Percentiles rank a stretch among this genome's conserved stretches.
Evolutionary conservation across 2,113 vertebrate genomes (phyloP).

Genomic region (Rhinoptilus africanus): DNA sequence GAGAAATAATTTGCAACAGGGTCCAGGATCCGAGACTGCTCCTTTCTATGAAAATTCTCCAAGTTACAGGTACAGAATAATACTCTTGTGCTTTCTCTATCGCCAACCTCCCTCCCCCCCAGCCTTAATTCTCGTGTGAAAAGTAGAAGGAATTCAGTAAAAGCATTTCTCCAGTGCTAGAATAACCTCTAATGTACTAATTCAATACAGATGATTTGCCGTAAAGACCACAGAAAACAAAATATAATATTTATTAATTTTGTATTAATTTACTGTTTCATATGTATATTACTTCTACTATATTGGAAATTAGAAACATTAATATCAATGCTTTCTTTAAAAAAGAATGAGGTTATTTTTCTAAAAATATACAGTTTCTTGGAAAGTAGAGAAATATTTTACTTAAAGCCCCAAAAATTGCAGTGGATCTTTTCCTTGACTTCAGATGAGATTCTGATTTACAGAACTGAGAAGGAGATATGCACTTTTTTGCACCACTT

Average conservation of each 20-base stretch:
- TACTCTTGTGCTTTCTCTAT: neutral
- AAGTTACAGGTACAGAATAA: neutral
- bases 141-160: neutral
- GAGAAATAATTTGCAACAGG: neutral
- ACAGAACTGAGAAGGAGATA: neutral
- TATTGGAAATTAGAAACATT: neutral
- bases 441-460: neutral
- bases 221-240: neutral
- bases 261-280: neutral
- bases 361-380: neutral
- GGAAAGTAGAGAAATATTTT: neutral
- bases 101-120: accelerated
- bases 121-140: neutral
- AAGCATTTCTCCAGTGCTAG: neutral
- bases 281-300: neutral
- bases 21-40: neutral
- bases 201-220: neutral
- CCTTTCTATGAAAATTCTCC: neutral
- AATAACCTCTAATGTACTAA: neutral
- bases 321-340: neutral
- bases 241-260: neutral
- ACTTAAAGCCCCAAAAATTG: neutral
- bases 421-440: neutral
- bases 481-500: neutral
- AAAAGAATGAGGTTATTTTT: neutral